These are phyloP conservation scores for Rhinoderma darwinii DNA, from an alignment of 2,113 vertebrate species.

Conservation along the genomic window DNA sequence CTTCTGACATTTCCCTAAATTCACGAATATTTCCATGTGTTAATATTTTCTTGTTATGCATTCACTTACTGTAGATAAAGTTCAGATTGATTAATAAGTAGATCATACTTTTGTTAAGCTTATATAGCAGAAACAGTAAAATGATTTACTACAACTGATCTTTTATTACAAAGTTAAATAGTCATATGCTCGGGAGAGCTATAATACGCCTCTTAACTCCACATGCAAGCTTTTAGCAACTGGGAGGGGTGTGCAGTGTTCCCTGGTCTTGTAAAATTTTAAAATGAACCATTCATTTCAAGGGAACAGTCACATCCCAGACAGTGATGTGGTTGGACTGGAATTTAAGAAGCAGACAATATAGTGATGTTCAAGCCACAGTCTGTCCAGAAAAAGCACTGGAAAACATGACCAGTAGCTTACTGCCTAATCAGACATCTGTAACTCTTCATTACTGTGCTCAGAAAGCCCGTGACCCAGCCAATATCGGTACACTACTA, in stretches of 20 bases:
- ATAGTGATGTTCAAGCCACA: conserved; percentile 19
- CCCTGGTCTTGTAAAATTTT: conserved; percentile 4
- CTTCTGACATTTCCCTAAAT: too few species aligned
- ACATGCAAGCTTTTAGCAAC: neutral
- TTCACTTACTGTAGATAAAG: too few species aligned
- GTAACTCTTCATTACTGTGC: conserved; percentile 9
- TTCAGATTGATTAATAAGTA: too few species aligned
- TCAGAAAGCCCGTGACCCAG: neutral
- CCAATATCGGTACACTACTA: neutral
- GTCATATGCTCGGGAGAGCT: neutral
- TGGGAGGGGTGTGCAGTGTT: conserved; percentile 8
- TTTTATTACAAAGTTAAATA: neutral
- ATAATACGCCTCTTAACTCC: neutral
- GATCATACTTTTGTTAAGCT: too few species aligned
- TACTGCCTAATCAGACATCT: conserved; percentile 20
- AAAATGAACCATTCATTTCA: conserved; percentile 20
- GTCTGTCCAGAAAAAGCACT: neutral
- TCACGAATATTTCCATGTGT: too few species aligned
- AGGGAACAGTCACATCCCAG: conserved; percentile 20
- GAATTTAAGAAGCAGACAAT: conserved; percentile 46
- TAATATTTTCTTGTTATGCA: too few species aligned
- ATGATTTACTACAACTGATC: neutral
- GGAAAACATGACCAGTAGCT: conserved; percentile 42
- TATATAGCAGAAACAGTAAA: neutral
- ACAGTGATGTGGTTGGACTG: conserved; percentile 38